A percentile compares a stretch with the other conserved stretches of the same genome.
These are phyloP conservation scores for Mesocentrotus franciscanus DNA, from an alignment of 53 echinoderm and acorn worm genomes.

Conservation along the genomic window DNA sequence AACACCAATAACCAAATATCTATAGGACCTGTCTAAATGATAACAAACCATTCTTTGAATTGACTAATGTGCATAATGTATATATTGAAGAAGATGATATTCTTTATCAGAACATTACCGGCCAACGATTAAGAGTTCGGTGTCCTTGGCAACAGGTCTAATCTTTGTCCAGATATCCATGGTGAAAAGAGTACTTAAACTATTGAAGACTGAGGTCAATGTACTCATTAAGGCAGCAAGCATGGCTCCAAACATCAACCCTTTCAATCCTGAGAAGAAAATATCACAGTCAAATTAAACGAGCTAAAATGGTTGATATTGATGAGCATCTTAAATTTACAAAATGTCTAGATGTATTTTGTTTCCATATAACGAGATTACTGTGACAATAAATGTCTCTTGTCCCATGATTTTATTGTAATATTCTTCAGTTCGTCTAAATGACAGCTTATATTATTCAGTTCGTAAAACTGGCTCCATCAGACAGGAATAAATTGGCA, in stretches of 20 bases:
- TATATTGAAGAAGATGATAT: not conserved
- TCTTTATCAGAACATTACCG: conserved; percentile 61
- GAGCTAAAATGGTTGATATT: not conserved
- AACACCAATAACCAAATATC: too few species aligned
- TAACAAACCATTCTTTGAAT: not conserved
- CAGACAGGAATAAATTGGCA: too few species aligned
- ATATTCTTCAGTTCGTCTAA: not conserved
- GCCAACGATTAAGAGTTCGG: conserved; percentile 82
- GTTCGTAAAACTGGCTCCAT: too few species aligned
- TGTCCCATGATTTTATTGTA: too few species aligned
- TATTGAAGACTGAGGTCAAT: conserved; percentile 87
- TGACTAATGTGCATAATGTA: not conserved
- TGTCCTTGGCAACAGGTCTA: conserved; percentile 68
- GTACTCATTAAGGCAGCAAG: conserved; percentile 82
- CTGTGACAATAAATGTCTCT: too few species aligned
- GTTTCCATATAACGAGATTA: too few species aligned
- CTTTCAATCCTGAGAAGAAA: conserved; percentile 75
- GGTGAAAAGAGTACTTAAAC: conserved; percentile 81
- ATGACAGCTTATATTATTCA: too few species aligned
- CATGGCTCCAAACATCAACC: conserved; percentile 89
- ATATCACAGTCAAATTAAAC: not conserved
- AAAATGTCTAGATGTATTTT: not conserved
- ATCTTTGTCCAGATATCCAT: conserved; percentile 79
- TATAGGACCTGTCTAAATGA: not conserved
- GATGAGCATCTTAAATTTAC: not conserved